These are phyloP conservation scores for Aphidius colemani DNA, from an alignment of 2,888 invertebrate species.

Conservation along the genomic window DNA sequence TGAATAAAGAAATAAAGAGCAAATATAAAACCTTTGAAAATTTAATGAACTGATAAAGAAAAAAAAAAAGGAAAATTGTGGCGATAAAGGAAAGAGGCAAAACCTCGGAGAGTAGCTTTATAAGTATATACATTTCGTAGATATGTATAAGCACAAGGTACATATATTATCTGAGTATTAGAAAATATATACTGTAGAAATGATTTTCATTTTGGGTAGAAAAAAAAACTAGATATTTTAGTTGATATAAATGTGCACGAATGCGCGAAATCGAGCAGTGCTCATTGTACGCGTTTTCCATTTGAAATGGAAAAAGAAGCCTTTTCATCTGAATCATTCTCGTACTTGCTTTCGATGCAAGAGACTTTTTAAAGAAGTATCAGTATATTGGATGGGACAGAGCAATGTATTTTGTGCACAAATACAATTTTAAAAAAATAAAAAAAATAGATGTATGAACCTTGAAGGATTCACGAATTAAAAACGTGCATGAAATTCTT, in stretches of 20 bases:
- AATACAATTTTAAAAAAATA: no score
- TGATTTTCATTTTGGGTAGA: no score
- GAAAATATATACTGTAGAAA: not conserved
- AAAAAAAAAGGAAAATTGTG: not conserved
- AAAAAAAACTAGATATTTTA: not conserved
- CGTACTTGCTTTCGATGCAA: not conserved
- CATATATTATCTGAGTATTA: not conserved
- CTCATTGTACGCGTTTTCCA: not conserved
- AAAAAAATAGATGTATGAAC: no score
- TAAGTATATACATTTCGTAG: not conserved
- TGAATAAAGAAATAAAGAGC: not conserved
- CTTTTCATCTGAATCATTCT: slow-evolving; percentile 19
- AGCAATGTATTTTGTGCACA: not conserved
- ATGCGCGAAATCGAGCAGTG: not conserved
- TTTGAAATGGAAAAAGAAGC: not conserved
- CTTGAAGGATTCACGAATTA: slow-evolving; percentile 18
- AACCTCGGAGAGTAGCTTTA: not conserved
- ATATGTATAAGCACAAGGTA: no score
- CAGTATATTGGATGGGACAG: not conserved
- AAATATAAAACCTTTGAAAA: not conserved
- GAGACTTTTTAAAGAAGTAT: no score
- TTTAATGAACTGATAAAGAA: not conserved
- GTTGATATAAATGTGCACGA: slow-evolving; percentile 6
- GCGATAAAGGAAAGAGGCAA: not conserved
- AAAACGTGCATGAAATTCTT: slow-evolving; percentile 33